These are phyloP conservation scores for Hipposideros armiger DNA, from an alignment of 2,113 vertebrate species.

Conservation along the genomic window DNA sequence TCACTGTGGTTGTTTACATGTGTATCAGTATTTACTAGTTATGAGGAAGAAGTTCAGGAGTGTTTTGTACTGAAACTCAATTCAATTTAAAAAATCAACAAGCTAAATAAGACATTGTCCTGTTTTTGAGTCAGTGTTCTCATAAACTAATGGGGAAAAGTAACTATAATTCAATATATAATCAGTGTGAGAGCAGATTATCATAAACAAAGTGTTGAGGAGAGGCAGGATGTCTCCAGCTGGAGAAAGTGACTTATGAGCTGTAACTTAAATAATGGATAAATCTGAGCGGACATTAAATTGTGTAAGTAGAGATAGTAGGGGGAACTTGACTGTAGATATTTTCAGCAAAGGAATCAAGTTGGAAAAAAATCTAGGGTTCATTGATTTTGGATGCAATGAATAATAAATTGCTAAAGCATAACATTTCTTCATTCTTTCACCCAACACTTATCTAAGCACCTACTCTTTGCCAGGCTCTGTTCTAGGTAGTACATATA, in stretches of 20 bases:
- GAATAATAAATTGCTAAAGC: not conserved
- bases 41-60: not conserved
- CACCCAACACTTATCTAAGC: not conserved
- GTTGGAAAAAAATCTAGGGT: not conserved
- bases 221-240: not conserved
- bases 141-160: not conserved
- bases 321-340: not conserved
- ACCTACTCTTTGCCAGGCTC: not conserved
- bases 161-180: constrained; percentile 5
- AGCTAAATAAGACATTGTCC: not conserved
- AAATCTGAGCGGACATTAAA: constrained; percentile 34
- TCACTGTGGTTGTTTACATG: not conserved
- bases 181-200: not conserved
- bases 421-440: constrained; percentile 49
- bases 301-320: not conserved
- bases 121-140: not conserved
- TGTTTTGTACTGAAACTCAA: not conserved
- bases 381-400: not conserved
- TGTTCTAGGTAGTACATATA: not conserved
- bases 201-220: not conserved
- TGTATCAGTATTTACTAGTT: not conserved
- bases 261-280: constrained; percentile 4
- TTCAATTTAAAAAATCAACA: not conserved
- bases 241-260: not conserved
- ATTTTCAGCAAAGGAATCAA: constrained; percentile 23